phyloP scores from a whole-genome alignment of 2,113 vertebrate species.

The Petaurus breviceps region DNA sequence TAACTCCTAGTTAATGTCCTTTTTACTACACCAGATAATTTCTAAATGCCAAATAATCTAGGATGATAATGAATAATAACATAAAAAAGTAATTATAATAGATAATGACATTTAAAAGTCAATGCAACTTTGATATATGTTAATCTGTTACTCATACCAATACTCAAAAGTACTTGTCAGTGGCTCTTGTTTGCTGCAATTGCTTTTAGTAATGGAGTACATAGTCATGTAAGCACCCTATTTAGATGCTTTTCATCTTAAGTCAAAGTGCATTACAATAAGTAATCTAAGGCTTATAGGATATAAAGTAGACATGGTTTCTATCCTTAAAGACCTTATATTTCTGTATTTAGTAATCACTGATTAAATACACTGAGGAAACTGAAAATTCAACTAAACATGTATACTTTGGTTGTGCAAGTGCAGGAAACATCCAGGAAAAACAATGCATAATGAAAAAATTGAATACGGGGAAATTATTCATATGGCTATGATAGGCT shows the following conservation, averaged over 20 bases:
- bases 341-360: neutral
- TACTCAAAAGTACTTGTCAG: neutral
- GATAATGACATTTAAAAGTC: neutral
- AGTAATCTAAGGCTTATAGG: neutral
- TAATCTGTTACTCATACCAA: neutral
- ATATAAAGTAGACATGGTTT: neutral
- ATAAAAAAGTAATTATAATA: neutral
- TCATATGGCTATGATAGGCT: slow-evolving; percentile 30
- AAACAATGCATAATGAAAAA: neutral
- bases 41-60: neutral
- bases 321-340: neutral
- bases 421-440: slow-evolving; percentile 50
- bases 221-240: neutral
- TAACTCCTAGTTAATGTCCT: neutral
- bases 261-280: neutral
- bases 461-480: slow-evolving; percentile 21
- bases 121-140: neutral
- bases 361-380: neutral
- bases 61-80: neutral
- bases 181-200: neutral
- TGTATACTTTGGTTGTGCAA: neutral
- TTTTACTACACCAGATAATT: neutral
- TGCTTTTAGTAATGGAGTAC: neutral
- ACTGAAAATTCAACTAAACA: neutral
- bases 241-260: neutral